phyloP scores from a whole-genome alignment of 2,888 invertebrate genomes.

The Calliscelio sp. region DNA sequence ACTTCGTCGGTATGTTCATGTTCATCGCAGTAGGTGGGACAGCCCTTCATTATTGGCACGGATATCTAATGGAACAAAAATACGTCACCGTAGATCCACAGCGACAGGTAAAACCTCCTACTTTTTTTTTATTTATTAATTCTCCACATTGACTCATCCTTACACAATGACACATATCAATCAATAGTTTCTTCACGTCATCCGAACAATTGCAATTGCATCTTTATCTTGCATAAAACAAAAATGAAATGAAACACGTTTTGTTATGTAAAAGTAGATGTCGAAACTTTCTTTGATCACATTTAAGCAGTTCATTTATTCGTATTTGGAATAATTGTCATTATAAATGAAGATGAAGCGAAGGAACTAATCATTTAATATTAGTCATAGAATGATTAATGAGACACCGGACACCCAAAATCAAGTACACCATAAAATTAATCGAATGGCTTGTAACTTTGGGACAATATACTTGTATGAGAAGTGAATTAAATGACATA shows the following conservation, averaged over 20 bases:
- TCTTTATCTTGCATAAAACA: neutral
- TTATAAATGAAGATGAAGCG: conserved; percentile 11
- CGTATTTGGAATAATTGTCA: conserved; percentile 26
- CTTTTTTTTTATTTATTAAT: neutral
- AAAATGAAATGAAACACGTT: too few relatives aligned
- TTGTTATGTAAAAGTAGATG: too few relatives aligned
- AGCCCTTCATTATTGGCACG: conserved; percentile 95
- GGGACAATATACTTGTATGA: too few relatives aligned
- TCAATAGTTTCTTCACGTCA: neutral
- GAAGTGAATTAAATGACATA: too few relatives aligned
- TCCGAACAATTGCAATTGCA: neutral
- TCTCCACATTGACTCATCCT: neutral
- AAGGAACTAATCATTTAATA: conserved; percentile 18
- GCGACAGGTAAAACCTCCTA: conserved; percentile 87
- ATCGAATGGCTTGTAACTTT: too few relatives aligned
- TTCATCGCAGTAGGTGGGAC: conserved; percentile 95
- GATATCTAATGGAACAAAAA: conserved; percentile 93
- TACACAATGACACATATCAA: neutral
- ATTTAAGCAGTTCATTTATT: conserved; percentile 2
- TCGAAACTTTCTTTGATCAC: conserved; percentile 24
- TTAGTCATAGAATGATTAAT: conserved; percentile 55
- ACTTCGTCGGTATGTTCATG: conserved; percentile 93
- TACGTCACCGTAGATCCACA: conserved; percentile 91
- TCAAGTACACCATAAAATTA: too few relatives aligned
- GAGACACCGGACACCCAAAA: too few relatives aligned